Evolutionary conservation across 2,888 invertebrate species (phyloP), one percentile per base, ranked within the genome.

Genomic region (Hanleya hanleyi): DNA sequence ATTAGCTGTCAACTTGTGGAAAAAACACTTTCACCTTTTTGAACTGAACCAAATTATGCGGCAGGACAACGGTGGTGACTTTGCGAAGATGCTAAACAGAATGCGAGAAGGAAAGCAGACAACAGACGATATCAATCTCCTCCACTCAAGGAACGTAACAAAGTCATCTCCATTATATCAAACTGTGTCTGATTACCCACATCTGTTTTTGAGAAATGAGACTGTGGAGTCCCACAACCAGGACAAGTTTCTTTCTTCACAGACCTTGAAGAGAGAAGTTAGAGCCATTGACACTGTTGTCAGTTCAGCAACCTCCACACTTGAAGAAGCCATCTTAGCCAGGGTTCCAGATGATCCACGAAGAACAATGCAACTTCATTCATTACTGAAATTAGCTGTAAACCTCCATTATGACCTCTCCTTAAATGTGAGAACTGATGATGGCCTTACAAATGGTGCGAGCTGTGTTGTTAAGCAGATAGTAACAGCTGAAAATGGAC

Each of bases 41-140:
- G 77, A 78, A 68, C 49, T 81, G 18, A 80, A 67, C 36, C 67
- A 73, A 65, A 77, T 81, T 12, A 79, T 79, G 79, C 61, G 81
- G 35, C 81, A 81, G 51, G 26, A 66, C 22, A 22, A 66, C 37
- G 37, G 32, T 15, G 33, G 7, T 38, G 26, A 50, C 18, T 41
- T 26, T 68, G 67, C 67, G 7, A 36, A 57, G 32, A n/a, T 68
- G 36, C 50, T 68, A 3, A 68, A 68, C 36, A 26, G 68, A 15
- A 5, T 68, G 9, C 9, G 68, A 26, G 51, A 50, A n/a, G 50
- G 29, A 38, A 22, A 68, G 29, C 68, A 57, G 6, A 68, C 68
- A 41, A 35, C 18, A 29, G 33, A 68, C 18, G 68, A 50, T 41
- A 50, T 57, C 6, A 22, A 68, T 26, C 38, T 50, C 18, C 32